Evolutionary conservation across 2,113 vertebrate genomes (phyloP), one percentile per base, ranked within the genome.

Genomic region (Grammomys dolichurus): DNA sequence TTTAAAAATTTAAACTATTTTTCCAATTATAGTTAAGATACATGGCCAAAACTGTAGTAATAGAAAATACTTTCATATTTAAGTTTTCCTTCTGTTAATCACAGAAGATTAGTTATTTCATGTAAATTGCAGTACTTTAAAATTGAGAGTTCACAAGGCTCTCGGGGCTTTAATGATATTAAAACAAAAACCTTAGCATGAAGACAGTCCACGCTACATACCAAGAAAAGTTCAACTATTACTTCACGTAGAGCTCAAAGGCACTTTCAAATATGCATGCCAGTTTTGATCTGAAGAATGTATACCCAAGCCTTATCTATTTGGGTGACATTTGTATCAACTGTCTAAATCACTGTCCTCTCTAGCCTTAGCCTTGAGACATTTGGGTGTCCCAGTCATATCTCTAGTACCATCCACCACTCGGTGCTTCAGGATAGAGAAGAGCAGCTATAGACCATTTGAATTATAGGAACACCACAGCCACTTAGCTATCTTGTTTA

Each of bases 11-110:
- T 17, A 84, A 73, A 95, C 80, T 56, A 5, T 95, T 89, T 46
- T 95, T 51, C 20, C 7, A 94, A 91, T 24, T 80, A 89, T 33
- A 95, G 5, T 75, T 88, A 73, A 56, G 48, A 73, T 76, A 94
- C 67, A 82, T 89, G 56, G 89, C 12, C 60, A 90, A 94, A 96
- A 81, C 72, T 3, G 0, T 72, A 89, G 65, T n/a, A 16, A 56
- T 56, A 96, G 40, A 82, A 91, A 51, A 51, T 51, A 87, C 67
- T 94, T 89, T n/a, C 90, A 93, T 26, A 60, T 26, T 75, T 87
- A 87, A 85, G 3, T 54, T 91, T 94, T 90, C 73, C 26, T 93
- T 87, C 58, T 43, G 6, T 91, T 95, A 93, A 22, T 85, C 67
- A 94, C 5, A 88, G 54, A 48, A 58, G 78, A 91, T 67, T 67